Evolutionary conservation across 2,113 vertebrate species (phyloP), one percentile per base, ranked within the genome.

Genomic region (Nestor notabilis): DNA sequence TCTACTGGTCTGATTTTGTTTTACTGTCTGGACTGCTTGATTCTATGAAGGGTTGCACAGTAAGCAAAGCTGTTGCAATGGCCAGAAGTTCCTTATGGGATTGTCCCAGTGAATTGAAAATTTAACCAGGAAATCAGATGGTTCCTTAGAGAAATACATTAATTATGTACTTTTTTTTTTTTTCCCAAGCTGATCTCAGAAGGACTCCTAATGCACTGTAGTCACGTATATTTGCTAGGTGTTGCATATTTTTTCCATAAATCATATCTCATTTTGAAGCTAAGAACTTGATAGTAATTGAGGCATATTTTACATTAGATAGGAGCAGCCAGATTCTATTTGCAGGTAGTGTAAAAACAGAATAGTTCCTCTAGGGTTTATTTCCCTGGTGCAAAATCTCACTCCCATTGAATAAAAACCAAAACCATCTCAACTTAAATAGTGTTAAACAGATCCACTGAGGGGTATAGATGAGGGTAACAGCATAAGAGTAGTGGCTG

Each of bases 71-170:
- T 50, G 63, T 94, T 87, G 37, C 37, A 80, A 44, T 70, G 87
- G 19, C 31, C 49, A 95, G 75, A 90, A 74, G 92, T 97, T 93
- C 53, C 16, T 63, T 37, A 78, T 47, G 39, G 41, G 41, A 35
- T 95, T 85, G 31, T 61, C 71, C 44, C 58, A 90, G 60, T 76
- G 31, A 85, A 52, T 66, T 87, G 55, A 92, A 92, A 95, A 88
- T 16, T 50, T 78, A 63, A 46, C 10, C 28, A 60, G 18, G 53
- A 71, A 91, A 72, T 87, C 43, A 89, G 27, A 43, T n/a, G 7
- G 17, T 83, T 85, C 44, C 17, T 91, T 77, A 76, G 24, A 79
- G 52, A 91, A 85, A 87, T 78, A 70, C 4, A 71, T 64, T 52
- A 31, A 43, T 50, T 60, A 50, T 1, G 1, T 37, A 6, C 5